These are phyloP conservation scores for Diadumene lineata DNA, from an alignment of 92 coral and sea anemone species.

Conservation along the genomic window DNA sequence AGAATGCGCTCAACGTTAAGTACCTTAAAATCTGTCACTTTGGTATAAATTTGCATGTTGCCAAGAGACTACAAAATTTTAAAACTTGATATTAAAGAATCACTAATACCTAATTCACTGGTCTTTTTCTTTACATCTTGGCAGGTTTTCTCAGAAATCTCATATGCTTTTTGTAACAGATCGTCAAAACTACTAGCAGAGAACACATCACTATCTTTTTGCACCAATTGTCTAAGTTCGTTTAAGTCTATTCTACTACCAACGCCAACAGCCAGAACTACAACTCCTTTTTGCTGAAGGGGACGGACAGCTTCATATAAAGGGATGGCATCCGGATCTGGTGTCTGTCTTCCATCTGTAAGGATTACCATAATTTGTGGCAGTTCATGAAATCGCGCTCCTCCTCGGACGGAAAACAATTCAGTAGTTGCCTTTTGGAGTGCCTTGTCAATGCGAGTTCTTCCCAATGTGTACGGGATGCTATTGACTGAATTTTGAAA, in stretches of 20 bases:
- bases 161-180: constrained; percentile 52
- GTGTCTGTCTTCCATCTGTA: constrained; percentile 70
- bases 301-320: constrained; percentile 61
- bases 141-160: constrained; percentile 66
- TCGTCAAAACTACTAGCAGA: constrained; percentile 60
- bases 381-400: constrained; percentile 22
- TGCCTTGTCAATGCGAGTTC: constrained; percentile 74
- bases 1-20: neutral
- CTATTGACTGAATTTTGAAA: constrained; percentile 56
- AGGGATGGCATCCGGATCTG: constrained; percentile 62
- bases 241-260: constrained; percentile 38
- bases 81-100: neutral
- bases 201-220: constrained; percentile 53
- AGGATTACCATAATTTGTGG: constrained; percentile 58
- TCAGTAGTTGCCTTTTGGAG: constrained; percentile 43
- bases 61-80: too few relatives aligned
- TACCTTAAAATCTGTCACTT: too few relatives aligned
- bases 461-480: constrained; percentile 51
- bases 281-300: constrained; percentile 65
- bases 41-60: neutral
- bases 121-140: constrained; percentile 19
- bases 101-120: constrained; percentile 18
- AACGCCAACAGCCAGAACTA: constrained; percentile 59
- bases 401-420: constrained; percentile 20
- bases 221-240: constrained; percentile 58